A percentile compares a stretch with the other conserved stretches of the same genome.
These are phyloP conservation scores for Aegithalos caudatus DNA, from an alignment of 2,113 vertebrate genomes.

Conservation along the genomic window DNA sequence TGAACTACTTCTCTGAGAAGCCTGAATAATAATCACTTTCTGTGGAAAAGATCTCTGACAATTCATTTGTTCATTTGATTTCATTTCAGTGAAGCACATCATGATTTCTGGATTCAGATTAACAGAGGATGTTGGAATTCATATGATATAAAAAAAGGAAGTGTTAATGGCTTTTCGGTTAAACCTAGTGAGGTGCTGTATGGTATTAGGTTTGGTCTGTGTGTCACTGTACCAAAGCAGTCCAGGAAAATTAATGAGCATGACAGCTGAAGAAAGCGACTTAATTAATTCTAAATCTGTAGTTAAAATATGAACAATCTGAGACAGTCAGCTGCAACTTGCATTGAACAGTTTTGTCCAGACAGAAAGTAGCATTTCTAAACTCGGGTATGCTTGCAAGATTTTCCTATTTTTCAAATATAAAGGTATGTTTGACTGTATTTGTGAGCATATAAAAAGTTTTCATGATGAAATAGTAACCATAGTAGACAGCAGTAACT, in stretches of 20 bases:
- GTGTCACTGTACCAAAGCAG: neutral
- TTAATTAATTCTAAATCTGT: conserved; percentile 11
- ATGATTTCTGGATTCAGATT: neutral
- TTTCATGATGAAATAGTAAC: neutral
- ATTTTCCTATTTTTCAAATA: conserved; percentile 18
- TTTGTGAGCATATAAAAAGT: conserved; percentile 11
- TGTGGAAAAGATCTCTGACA: neutral
- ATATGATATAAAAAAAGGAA: neutral
- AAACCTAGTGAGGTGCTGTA: neutral
- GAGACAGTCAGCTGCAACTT: neutral
- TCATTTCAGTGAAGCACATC: neutral
- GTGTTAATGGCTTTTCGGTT: neutral
- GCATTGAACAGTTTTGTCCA: neutral
- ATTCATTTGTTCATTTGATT: neutral
- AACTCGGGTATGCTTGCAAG: conserved; percentile 2
- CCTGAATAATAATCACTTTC: neutral
- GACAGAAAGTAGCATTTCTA: neutral
- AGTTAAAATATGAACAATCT: neutral
- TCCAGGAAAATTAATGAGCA: neutral
- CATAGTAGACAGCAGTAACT: conserved; percentile 43
- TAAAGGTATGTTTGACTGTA: neutral
- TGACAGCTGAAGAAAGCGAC: neutral
- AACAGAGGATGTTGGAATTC: neutral
- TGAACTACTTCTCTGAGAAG: neutral
- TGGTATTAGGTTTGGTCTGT: neutral